Conservation (phyloP, 2,797 vertebrate species). For the Halcyon chelicuti region DNA sequence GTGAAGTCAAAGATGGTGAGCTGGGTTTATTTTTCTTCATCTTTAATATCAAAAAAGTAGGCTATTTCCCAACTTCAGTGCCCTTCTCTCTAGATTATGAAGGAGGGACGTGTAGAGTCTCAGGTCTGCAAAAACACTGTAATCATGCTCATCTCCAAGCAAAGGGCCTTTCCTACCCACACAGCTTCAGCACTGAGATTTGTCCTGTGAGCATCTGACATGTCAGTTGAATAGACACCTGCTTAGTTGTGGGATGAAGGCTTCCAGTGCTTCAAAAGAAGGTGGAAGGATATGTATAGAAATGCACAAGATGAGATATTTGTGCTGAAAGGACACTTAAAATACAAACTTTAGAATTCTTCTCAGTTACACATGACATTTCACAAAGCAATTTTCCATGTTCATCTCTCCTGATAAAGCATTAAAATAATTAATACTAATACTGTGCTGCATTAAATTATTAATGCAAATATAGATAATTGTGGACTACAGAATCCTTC, state of each 20-base stretch:
- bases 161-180: accelerated
- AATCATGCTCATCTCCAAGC: background rate
- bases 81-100: background rate
- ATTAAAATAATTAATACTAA: background rate
- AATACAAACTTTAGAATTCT: too few species aligned
- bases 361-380: background rate
- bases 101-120: background rate
- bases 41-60: background rate
- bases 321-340: background rate
- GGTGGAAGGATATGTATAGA: accelerated
- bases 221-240: background rate
- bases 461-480: background rate
- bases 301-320: background rate
- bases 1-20: background rate
- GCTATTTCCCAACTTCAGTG: background rate
- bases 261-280: background rate
- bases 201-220: too few species aligned
- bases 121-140: background rate
- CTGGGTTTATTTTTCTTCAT: background rate
- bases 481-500: background rate
- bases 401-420: background rate
- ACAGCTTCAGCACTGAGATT: too few species aligned
- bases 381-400: background rate
- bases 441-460: background rate
- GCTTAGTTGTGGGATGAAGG: background rate